phyloP scores from a whole-genome alignment of 2,113 vertebrate species.

The Smithornis capensis region DNA sequence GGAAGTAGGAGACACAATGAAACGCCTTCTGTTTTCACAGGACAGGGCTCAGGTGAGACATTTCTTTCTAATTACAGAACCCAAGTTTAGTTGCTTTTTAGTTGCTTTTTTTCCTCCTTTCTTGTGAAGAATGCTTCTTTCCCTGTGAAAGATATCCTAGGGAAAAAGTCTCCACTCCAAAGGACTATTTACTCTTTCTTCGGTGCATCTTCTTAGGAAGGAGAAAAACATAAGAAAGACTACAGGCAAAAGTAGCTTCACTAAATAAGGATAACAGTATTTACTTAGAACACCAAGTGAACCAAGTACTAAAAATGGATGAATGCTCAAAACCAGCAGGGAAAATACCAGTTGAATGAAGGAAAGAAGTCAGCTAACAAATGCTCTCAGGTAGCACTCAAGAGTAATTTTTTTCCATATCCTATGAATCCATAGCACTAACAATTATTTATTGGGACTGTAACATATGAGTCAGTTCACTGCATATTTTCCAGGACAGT shows the following conservation, averaged over 20 bases:
- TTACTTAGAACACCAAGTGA: not conserved
- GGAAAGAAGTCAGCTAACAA: not conserved
- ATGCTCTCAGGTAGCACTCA: not conserved
- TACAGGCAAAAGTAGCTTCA: not conserved
- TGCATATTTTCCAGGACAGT: not conserved
- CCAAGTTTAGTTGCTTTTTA: not conserved
- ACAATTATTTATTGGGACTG: not conserved
- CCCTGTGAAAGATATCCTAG: not conserved
- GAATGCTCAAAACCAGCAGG: not conserved
- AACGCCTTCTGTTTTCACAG: not conserved
- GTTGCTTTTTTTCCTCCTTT: not conserved
- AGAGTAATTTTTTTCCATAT: not conserved
- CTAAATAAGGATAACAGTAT: not conserved
- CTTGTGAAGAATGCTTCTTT: not conserved
- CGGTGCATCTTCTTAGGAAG: not conserved
- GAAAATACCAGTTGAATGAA: not conserved
- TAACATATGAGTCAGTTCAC: accelerated
- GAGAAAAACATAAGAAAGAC: not conserved
- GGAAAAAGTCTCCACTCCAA: not conserved
- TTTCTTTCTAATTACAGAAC: not conserved
- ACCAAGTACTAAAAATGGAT: not conserved
- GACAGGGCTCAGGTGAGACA: not conserved
- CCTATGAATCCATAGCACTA: not conserved
- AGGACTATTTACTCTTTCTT: not conserved
- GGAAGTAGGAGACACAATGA: not conserved